Percentiles rank a stretch among this genome's conserved stretches.
phyloP scores from a whole-genome alignment of 1,140 invertebrate genomes.

The Akabosia matsudoensis region DNA sequence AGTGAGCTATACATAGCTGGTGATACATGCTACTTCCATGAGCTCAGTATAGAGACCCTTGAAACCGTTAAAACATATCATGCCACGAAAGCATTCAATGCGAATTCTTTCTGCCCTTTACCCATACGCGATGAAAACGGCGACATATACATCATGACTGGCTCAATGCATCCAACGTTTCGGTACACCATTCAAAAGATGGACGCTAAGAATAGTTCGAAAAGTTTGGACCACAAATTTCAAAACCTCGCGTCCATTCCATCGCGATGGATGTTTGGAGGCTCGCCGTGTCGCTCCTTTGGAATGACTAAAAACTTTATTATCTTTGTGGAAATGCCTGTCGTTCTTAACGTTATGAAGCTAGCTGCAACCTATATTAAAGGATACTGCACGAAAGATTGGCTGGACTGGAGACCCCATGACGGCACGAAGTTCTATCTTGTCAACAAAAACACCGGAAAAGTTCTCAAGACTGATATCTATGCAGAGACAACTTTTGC shows the following conservation, averaged over 20 bases:
- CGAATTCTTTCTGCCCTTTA: background rate
- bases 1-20: conserved; percentile 53
- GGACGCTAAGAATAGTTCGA: conserved; percentile 23
- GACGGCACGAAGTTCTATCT: conserved; percentile 50
- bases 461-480: conserved; percentile 51
- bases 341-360: conserved; percentile 35
- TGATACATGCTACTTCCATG: conserved; percentile 48
- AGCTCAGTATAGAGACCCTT: conserved; percentile 47
- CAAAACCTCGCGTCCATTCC: conserved; percentile 16
- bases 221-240: conserved; percentile 28
- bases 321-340: conserved; percentile 56
- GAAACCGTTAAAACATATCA: conserved; percentile 51
- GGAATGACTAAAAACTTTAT: conserved; percentile 58
- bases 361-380: conserved; percentile 13
- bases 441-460: conserved; percentile 54
- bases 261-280: background rate
- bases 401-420: conserved; percentile 26
- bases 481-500: conserved; percentile 54
- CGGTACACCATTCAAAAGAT: conserved; percentile 49
- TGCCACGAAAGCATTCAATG: conserved; percentile 15
- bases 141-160: conserved; percentile 48
- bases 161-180: conserved; percentile 43
- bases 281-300: conserved; percentile 55
- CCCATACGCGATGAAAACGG: conserved; percentile 45
- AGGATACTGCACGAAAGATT: conserved; percentile 15